Evolutionary conservation across 2,888 invertebrate species (phyloP).

Genomic region (Liodrosophila aerea): DNA sequence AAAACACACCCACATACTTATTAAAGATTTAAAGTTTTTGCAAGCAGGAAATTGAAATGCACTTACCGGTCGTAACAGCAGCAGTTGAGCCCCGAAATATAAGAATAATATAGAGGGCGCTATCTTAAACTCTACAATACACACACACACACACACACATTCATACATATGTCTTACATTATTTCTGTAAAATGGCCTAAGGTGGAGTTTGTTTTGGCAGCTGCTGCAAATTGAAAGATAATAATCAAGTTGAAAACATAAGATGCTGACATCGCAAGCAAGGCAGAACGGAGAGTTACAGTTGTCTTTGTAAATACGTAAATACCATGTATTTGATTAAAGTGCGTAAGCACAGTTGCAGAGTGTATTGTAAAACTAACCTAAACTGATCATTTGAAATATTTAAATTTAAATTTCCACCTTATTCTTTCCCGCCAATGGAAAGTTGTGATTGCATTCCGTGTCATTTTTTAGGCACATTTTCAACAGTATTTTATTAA

Average conservation of each 20-base stretch:
- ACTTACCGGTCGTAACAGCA: conserved; percentile 62
- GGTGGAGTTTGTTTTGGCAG: conserved; percentile 63
- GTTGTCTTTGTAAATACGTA: too few species aligned
- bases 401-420: conserved; percentile 2
- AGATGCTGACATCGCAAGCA: conserved; percentile 23
- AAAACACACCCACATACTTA: conserved; percentile 45
- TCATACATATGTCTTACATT: conserved; percentile 28
- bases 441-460: neutral
- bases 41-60: conserved; percentile 71
- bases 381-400: too few species aligned
- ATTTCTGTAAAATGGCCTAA: conserved; percentile 42
- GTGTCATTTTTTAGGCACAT: conserved; percentile 17
- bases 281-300: neutral
- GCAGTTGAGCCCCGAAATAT: conserved; percentile 34
- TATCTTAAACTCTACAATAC: conserved; percentile 40
- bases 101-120: conserved; percentile 53
- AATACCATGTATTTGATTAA: too few species aligned
- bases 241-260: conserved; percentile 50
- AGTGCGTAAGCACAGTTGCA: too few species aligned
- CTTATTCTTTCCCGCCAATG: too few species aligned
- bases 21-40: conserved; percentile 69
- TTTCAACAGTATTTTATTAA: neutral
- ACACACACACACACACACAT: conserved; percentile 7
- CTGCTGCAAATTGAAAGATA: conserved; percentile 72
- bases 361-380: too few species aligned